Evolutionary conservation across 2,113 vertebrate genomes (phyloP).

Genomic region (Pithys albifrons): DNA sequence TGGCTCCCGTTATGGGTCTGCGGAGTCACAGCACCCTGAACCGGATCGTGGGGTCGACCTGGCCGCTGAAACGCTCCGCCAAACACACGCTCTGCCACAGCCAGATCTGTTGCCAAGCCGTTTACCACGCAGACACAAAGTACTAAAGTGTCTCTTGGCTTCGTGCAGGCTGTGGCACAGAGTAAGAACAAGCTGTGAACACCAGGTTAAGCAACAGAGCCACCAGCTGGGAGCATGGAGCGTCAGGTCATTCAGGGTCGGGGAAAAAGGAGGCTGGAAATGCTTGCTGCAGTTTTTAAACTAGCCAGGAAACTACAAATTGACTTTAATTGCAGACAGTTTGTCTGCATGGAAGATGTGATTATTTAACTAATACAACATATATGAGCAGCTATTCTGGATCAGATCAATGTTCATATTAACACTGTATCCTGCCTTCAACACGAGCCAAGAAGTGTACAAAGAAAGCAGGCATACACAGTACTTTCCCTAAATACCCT

Average conservation of each 20-base stretch:
- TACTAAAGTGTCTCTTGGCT: neutral
- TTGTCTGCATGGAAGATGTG: slow-evolving; percentile 10
- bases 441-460: neutral
- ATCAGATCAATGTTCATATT: neutral
- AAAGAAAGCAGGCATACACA: neutral
- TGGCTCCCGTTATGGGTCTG: neutral
- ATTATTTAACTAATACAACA: neutral
- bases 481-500: neutral
- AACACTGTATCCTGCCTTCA: neutral
- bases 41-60: fast-evolving
- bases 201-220: neutral
- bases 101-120: neutral
- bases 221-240: neutral
- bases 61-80: neutral
- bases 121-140: neutral
- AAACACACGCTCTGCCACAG: too few species aligned
- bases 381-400: neutral
- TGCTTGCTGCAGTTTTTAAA: neutral
- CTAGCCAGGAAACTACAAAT: slow-evolving; percentile 4
- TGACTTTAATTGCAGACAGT: slow-evolving; percentile 7
- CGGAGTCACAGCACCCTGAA: neutral
- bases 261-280: neutral
- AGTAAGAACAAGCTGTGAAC: neutral
- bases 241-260: neutral
- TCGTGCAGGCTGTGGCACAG: neutral